phyloP scores from a whole-genome alignment of 2,888 invertebrate genomes.

The Dendrolimus houi region DNA sequence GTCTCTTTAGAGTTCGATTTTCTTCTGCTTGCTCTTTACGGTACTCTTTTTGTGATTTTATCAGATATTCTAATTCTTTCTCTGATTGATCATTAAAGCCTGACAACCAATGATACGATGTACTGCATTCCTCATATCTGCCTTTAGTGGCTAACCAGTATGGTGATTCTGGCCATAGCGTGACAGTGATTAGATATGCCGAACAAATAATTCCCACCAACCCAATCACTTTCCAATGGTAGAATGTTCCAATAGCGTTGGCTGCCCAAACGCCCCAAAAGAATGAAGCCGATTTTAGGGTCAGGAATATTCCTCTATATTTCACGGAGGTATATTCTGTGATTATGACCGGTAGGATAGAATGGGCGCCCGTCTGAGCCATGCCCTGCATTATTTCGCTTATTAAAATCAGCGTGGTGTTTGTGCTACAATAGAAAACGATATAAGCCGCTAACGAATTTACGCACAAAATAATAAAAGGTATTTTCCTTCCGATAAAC shows the following conservation, averaged over 20 bases:
- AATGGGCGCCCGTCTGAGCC: conserved; percentile 11
- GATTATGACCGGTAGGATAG: conserved; percentile 16
- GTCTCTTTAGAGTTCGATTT: conserved; percentile 8
- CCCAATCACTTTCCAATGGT: conserved; percentile 13
- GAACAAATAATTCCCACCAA: conserved; percentile 13
- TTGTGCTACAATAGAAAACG: conserved; percentile 18
- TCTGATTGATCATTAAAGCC: conserved; percentile 15
- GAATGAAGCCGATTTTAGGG: conserved; percentile 17
- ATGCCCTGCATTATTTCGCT: conserved; percentile 22
- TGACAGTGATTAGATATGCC: conserved; percentile 11
- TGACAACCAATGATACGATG: conserved; percentile 20
- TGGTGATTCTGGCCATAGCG: conserved; percentile 15
- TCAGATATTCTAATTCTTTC: conserved; percentile 16
- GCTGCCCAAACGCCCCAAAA: conserved; percentile 18
- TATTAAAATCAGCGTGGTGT: conserved; percentile 15
- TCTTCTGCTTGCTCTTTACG: conserved; percentile 13
- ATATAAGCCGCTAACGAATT: conserved; percentile 14
- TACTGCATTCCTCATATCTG: conserved; percentile 17
- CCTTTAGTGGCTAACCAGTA: conserved; percentile 18
- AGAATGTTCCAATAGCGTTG: conserved; percentile 20
- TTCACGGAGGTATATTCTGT: conserved; percentile 20
- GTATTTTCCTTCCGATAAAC: conserved; percentile 10
- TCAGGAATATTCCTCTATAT: conserved; percentile 20
- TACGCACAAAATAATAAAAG: conserved; percentile 9
- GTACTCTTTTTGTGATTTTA: conserved; percentile 20